A percentile compares a stretch with the other conserved stretches of the same genome.
Evolutionary conservation across 2,113 vertebrate species (phyloP).

Genomic region (Gallinago paraguaiae): DNA sequence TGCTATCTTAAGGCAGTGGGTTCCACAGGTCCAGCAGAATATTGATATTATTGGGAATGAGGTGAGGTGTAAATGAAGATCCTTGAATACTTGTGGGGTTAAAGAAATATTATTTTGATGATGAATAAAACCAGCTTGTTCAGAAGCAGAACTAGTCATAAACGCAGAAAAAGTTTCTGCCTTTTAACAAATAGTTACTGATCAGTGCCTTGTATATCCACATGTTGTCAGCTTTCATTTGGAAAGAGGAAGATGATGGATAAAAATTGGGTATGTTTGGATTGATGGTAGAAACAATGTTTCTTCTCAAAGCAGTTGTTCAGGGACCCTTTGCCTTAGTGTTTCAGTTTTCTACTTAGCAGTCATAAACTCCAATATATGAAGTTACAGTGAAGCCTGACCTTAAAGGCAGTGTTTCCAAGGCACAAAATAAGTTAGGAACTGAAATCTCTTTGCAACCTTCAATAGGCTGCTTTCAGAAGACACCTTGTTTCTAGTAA

Average conservation of each 20-base stretch:
- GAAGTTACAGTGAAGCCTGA: not conserved
- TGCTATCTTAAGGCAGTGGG: slow-evolving; percentile 96
- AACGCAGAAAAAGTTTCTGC: not conserved
- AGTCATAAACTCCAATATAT: not conserved
- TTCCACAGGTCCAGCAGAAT: slow-evolving; percentile 97
- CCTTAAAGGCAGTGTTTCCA: not conserved
- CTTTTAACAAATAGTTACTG: not conserved
- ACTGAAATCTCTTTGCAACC: not conserved
- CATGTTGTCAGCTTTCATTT: not conserved
- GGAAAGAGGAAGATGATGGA: not conserved
- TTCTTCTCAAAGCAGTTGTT: not conserved
- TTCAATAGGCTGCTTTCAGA: not conserved
- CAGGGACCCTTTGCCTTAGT: not conserved
- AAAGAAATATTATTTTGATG: not conserved
- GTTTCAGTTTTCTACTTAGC: not conserved
- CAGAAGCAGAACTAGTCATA: not conserved
- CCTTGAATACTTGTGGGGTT: not conserved
- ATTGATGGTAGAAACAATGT: not conserved
- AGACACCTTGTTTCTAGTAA: not conserved
- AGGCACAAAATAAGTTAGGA: not conserved
- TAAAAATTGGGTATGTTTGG: not conserved
- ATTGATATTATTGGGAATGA: slow-evolving; percentile 91
- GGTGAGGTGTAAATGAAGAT: slow-evolving; percentile 73
- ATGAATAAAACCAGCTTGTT: not conserved
- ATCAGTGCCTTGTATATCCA: not conserved